Evolutionary conservation across 2,888 invertebrate genomes (phyloP), one percentile per base, ranked within the genome.

Genomic region (Melinaea menophilus): DNA sequence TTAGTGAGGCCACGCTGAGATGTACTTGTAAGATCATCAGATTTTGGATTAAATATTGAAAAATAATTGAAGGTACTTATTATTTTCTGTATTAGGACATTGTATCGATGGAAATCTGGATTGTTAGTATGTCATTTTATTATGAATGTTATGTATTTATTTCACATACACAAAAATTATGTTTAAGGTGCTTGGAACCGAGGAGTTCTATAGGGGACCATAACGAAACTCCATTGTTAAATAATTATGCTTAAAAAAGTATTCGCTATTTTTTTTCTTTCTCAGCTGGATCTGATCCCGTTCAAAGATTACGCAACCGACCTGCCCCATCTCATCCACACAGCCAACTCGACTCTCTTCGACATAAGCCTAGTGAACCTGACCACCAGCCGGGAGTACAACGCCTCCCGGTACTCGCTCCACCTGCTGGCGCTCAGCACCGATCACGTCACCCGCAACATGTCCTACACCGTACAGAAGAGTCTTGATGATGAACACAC

Each of bases 401-500:
- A 90, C 64, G 77, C 85, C 55, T 92, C 94, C 4, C 79, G 95
- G 60, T 94, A 92, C 81, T 94, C 93, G 7, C 71, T 94, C 1
- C 93, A 93, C 70, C 72, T 94, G 65, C 73, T 92, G 3, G 72
- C 94, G 13, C 85, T 92, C 46, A 92, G 92, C 69, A 85, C 84
- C 0, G 92, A 92, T 64, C 63, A 77, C n/a, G 71, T 71, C 0
- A 73, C 76, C 1, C 80, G 83, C n/a, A 76, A 79, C 1, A 86
- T 93, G 82, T 74, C 71, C 5, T 76, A 89, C 4, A 79, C 79
- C 13, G 80, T 85, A 67, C 85, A 90, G 67, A 92, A 92, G 78
- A 94, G 93, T 63, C 76, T 95, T 62, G 94, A 95, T 73, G 95
- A 95, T 75, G 95, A 95, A 75, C 93, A 94, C 71, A 93, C 94